These are phyloP conservation scores for Leptopilina boulardi DNA, from an alignment of 1,140 invertebrate genomes.

Conservation along the genomic window DNA sequence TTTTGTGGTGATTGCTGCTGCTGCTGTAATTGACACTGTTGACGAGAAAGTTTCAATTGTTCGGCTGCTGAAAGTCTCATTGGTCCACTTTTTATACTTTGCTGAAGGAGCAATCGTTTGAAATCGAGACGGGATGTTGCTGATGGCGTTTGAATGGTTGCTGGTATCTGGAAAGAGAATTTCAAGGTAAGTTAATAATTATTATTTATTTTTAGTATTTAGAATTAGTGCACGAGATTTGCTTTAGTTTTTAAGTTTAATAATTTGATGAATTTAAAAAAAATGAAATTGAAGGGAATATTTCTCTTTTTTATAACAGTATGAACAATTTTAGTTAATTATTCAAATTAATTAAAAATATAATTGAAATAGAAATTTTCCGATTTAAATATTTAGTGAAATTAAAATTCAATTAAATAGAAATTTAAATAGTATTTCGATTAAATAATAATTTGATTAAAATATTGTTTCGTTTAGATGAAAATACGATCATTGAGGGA, in stretches of 20 bases:
- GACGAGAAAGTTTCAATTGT: conserved; percentile 84
- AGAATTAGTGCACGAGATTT: too few relatives aligned
- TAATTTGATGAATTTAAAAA: too few relatives aligned
- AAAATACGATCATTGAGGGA: too few relatives aligned
- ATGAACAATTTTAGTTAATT: too few relatives aligned
- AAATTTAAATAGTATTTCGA: too few relatives aligned
- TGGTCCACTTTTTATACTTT: conserved; percentile 79
- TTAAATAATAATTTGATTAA: too few relatives aligned
- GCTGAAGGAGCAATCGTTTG: conserved; percentile 86
- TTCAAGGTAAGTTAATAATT: neutral
- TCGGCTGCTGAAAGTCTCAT: conserved; percentile 88
- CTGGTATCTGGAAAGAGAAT: conserved; percentile 57
- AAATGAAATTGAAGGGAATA: too few relatives aligned
- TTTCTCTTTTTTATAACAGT: too few relatives aligned
- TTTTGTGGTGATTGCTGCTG: conserved; percentile 70
- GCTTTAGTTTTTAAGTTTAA: too few relatives aligned
- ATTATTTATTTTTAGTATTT: neutral
- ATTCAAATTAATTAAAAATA: too few relatives aligned
- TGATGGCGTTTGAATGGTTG: conserved; percentile 67
- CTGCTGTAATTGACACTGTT: conserved; percentile 71
- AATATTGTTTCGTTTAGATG: too few relatives aligned
- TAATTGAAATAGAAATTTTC: too few relatives aligned
- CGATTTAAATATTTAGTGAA: conserved; percentile 10
- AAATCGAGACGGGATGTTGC: conserved; percentile 87
- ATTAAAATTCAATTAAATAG: neutral